Conservation (phyloP, 1,140 invertebrate genomes). For the Drosophila fuyamai region DNA sequence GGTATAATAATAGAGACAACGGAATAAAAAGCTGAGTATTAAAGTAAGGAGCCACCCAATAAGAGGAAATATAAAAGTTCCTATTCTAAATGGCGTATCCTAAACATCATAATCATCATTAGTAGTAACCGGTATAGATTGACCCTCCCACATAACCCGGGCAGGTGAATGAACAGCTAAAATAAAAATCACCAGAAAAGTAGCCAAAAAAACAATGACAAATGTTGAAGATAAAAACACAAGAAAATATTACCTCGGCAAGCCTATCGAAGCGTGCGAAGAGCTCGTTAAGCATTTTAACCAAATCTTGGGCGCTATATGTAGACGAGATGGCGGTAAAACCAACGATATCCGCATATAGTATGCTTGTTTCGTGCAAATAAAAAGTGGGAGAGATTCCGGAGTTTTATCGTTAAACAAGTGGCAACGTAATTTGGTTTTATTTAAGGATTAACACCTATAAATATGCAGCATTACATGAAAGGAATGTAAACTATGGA, state of each 20-base stretch:
- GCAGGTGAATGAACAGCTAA: conserved; percentile 52
- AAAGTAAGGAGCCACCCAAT: conserved; percentile 29
- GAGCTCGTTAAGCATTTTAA: conserved; percentile 96
- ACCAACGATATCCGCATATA: conserved; percentile 96
- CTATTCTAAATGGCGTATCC: conserved; percentile 43
- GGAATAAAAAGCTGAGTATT: conserved; percentile 27
- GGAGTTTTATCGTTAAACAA: conserved; percentile 37
- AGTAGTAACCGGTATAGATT: conserved; percentile 23
- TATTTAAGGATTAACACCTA: conserved; percentile 34
- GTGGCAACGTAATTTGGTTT: conserved; percentile 7
- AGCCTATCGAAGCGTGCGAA: conserved; percentile 97
- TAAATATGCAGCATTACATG: conserved; percentile 10
- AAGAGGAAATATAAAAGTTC: conserved; percentile 42
- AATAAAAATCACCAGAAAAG: conserved; percentile 21
- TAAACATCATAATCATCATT: conserved; percentile 55
- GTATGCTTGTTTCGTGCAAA: conserved; percentile 87
- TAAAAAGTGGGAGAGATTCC: conserved; percentile 6
- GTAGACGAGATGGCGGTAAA: conserved; percentile 98
- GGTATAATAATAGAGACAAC: conserved; percentile 13
- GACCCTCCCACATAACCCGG: background rate
- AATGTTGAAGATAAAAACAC: conserved; percentile 27
- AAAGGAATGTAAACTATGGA: too few relatives aligned
- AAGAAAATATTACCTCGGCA: conserved; percentile 89
- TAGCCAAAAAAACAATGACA: conserved; percentile 9
- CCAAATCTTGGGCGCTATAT: conserved; percentile 96